Evolutionary conservation across 2,888 invertebrate species (phyloP).

Genomic region (Allophyes oxyacanthae): DNA sequence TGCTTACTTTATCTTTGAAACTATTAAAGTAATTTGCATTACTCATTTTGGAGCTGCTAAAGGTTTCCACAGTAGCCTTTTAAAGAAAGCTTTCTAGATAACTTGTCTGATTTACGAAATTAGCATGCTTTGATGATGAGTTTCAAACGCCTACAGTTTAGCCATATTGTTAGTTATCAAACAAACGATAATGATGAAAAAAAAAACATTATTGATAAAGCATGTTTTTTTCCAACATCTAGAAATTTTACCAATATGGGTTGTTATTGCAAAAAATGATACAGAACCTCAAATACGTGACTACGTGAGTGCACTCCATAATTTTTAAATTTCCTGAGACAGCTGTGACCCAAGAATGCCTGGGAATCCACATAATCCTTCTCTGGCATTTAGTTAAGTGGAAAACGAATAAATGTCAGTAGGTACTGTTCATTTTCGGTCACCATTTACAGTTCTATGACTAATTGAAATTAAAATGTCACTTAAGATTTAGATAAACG

Average conservation of each 20-base stretch:
- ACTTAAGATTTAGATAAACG: conserved; percentile 77
- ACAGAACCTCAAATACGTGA: conserved; percentile 8
- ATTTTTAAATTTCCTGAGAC: conserved; percentile 58
- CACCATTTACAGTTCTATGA: conserved; percentile 65
- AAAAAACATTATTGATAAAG: conserved; percentile 4
- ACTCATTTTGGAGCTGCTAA: conserved; percentile 43
- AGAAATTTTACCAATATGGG: too few species aligned
- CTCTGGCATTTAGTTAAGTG: conserved; percentile 78
- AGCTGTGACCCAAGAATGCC: conserved; percentile 60
- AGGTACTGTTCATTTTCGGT: conserved; percentile 54
- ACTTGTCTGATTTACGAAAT: conserved; percentile 16
- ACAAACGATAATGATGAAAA: neutral
- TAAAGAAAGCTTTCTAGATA: conserved; percentile 44
- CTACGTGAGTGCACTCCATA: conserved; percentile 39
- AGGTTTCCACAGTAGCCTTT: conserved; percentile 40
- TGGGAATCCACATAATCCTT: conserved; percentile 74
- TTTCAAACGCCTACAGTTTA: conserved; percentile 30
- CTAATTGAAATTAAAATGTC: conserved; percentile 79
- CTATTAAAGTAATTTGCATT: conserved; percentile 57
- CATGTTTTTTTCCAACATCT: neutral
- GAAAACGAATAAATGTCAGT: conserved; percentile 74
- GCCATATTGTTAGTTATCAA: conserved; percentile 1
- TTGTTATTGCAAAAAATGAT: conserved; percentile 17
- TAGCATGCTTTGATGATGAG: conserved; percentile 30
- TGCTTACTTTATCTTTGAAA: conserved; percentile 48